Percentiles rank a stretch among this genome's conserved stretches.
Evolutionary conservation across 2,797 vertebrate species (phyloP).

Genomic region (Peromyscus nudipes): DNA sequence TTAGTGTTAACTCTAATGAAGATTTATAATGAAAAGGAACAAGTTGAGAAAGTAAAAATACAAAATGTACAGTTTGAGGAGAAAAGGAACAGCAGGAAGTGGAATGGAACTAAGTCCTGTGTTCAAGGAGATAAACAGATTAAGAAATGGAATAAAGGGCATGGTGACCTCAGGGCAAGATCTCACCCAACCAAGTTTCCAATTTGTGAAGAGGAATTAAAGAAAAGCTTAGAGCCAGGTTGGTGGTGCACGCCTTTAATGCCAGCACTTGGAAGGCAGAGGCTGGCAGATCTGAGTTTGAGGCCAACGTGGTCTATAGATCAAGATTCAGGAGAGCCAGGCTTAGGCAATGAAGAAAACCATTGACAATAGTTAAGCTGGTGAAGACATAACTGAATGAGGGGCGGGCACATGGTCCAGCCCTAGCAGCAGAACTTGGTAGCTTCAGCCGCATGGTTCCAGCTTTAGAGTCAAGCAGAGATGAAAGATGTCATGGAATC

Average conservation of each 20-base stretch:
- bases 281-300: not conserved
- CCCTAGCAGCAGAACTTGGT: not conserved
- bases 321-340: not conserved
- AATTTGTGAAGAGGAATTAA: not conserved
- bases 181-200: not conserved
- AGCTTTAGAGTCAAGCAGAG: not conserved
- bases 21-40: not conserved
- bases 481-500: not conserved
- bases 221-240: not conserved
- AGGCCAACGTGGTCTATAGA: not conserved
- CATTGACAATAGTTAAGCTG: not conserved
- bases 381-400: not conserved
- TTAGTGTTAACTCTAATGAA: not conserved
- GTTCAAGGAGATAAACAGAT: not conserved
- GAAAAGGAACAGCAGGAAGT: not conserved
- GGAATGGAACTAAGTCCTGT: not conserved
- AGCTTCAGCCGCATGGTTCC: not conserved
- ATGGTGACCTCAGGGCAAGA: not conserved
- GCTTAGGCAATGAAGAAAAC: not conserved
- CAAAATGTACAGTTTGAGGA: not conserved
- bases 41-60: not conserved
- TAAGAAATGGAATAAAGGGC: not conserved
- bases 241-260: not conserved
- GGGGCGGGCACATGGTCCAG: not conserved
- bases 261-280: not conserved